Percentiles rank a stretch among this genome's conserved stretches.
These are phyloP conservation scores for Falco punctatus DNA, from an alignment of 2,113 vertebrate genomes.

Conservation along the genomic window DNA sequence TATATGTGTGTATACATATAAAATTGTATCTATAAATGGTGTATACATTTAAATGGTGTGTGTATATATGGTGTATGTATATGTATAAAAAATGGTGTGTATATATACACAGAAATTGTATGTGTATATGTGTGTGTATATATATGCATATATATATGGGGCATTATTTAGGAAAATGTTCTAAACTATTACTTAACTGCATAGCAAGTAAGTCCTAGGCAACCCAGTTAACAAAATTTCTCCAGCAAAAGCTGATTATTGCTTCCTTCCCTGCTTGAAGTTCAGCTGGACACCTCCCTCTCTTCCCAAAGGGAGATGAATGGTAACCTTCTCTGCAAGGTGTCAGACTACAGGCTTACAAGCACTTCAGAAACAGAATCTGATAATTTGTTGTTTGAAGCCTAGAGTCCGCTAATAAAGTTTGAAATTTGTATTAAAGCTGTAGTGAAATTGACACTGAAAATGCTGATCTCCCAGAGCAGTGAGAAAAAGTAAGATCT, in stretches of 20 bases:
- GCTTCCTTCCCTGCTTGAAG: not conserved
- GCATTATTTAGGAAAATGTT: not conserved
- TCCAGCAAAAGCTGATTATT: not conserved
- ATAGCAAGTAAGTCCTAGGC: not conserved
- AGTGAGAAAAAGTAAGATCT: not conserved
- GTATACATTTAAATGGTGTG: not conserved
- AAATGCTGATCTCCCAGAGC: not conserved
- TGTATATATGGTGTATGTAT: not conserved
- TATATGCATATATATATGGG: not conserved
- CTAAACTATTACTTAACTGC: not conserved
- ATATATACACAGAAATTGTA: not conserved
- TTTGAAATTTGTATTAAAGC: not conserved
- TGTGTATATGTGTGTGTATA: not conserved
- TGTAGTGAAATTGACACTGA: not conserved
- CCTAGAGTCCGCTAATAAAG: not conserved
- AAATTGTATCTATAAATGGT: not conserved
- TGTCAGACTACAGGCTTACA: not conserved
- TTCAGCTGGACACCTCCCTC: not conserved
- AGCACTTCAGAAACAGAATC: not conserved
- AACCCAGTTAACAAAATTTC: not conserved
- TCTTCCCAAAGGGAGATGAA: not conserved
- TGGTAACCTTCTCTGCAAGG: not conserved
- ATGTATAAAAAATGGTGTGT: not conserved
- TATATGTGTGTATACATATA: not conserved
- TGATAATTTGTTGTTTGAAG: not conserved